Evolutionary conservation across 2,888 invertebrate species (phyloP).

Genomic region (Philereme transversata): DNA sequence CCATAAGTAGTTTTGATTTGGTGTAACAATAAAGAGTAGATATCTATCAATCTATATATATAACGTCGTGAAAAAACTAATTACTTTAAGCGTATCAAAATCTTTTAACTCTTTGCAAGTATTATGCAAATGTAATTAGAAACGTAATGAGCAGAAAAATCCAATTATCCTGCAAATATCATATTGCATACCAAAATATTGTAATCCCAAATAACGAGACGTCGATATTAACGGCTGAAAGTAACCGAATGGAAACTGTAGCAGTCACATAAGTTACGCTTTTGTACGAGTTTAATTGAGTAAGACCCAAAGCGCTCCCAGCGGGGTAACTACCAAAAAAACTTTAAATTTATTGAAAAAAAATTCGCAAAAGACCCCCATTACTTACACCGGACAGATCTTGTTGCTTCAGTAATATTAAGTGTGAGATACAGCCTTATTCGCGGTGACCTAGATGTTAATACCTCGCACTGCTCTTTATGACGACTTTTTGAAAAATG

Average conservation of each 20-base stretch:
- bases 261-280: conserved; percentile 80
- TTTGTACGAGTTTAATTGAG: conserved; percentile 80
- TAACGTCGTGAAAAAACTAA: too few species aligned
- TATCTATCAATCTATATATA: too few species aligned
- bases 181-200: conserved; percentile 70
- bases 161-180: conserved; percentile 19
- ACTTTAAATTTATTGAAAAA: conserved; percentile 76
- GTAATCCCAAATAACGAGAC: conserved; percentile 77
- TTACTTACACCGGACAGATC: conserved; percentile 75
- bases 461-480: conserved; percentile 73
- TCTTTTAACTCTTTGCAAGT: too few species aligned
- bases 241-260: conserved; percentile 70
- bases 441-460: conserved; percentile 77
- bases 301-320: conserved; percentile 68
- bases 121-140: conserved; percentile 35
- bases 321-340: conserved; percentile 78
- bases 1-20: too few species aligned
- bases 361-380: conserved; percentile 72
- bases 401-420: conserved; percentile 73
- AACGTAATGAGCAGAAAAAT: conserved; percentile 38
- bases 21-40: too few species aligned
- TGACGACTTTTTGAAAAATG: conserved; percentile 83
- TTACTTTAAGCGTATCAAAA: too few species aligned
- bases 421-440: conserved; percentile 79
- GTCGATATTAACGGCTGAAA: conserved; percentile 72